Evolutionary conservation across 2,797 vertebrate genomes (phyloP).

Genomic region (Channallabes apus): DNA sequence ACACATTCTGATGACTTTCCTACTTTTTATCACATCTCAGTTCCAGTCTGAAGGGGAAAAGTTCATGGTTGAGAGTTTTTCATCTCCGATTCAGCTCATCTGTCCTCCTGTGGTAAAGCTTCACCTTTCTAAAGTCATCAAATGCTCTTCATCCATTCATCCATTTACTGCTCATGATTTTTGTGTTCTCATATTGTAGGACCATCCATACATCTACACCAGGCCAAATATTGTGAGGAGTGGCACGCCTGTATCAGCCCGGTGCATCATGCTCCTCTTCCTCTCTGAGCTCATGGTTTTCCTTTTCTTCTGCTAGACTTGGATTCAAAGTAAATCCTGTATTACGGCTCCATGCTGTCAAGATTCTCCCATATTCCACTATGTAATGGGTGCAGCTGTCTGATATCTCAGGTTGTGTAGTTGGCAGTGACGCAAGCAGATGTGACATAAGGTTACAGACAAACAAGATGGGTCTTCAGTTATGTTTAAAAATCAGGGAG

Average conservation of each 20-base stretch:
- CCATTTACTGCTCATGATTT: too few relatives aligned
- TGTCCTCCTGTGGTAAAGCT: constrained; percentile 74
- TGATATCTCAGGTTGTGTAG: background rate
- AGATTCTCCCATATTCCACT: background rate
- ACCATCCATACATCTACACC: constrained; percentile 77
- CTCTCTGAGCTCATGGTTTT: too few relatives aligned
- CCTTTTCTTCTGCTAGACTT: too few relatives aligned
- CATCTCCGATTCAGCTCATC: constrained; percentile 72
- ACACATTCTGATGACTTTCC: background rate
- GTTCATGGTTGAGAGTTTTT: constrained; percentile 72
- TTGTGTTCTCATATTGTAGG: constrained; percentile 52
- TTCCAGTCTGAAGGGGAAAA: constrained; percentile 77
- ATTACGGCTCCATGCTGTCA: too few relatives aligned
- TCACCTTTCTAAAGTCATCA: background rate
- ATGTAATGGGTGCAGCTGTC: background rate
- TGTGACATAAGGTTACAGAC: too few relatives aligned
- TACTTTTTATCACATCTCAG: constrained; percentile 54
- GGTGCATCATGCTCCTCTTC: too few relatives aligned
- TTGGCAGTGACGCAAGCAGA: background rate
- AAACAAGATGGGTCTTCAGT: background rate
- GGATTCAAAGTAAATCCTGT: too few relatives aligned
- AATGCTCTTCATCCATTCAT: background rate
- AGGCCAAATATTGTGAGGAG: constrained; percentile 59
- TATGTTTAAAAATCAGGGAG: background rate
- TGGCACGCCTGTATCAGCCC: constrained; percentile 13